phyloP scores from a whole-genome alignment of 1,140 invertebrate genomes.

The Drosophila biarmipes region DNA sequence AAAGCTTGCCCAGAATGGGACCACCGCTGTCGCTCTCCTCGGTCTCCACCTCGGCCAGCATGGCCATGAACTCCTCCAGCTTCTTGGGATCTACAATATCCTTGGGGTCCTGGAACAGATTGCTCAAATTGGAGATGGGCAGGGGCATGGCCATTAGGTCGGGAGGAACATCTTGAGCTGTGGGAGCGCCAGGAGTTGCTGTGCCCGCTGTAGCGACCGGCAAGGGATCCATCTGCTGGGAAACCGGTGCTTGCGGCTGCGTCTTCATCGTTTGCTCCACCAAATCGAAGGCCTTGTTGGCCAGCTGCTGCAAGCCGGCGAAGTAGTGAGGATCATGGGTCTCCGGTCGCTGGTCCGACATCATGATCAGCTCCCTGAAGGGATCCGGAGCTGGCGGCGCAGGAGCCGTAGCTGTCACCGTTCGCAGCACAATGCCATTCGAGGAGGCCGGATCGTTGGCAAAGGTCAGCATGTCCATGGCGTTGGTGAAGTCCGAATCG shows the following conservation, averaged over 20 bases:
- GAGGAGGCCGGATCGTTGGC: conserved; percentile 86
- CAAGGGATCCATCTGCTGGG: conserved; percentile 22
- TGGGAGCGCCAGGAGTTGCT: neutral
- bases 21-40: conserved; percentile 88
- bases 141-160: conserved; percentile 22
- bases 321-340: conserved; percentile 84
- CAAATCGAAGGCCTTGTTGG: conserved; percentile 85
- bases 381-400: conserved; percentile 84
- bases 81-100: conserved; percentile 84
- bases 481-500: conserved; percentile 87
- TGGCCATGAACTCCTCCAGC: conserved; percentile 85
- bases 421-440: conserved; percentile 52
- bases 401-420: conserved; percentile 9
- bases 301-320: conserved; percentile 84
- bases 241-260: conserved; percentile 41
- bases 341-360: conserved; percentile 83
- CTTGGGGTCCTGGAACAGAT: conserved; percentile 83
- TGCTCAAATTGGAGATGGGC: conserved; percentile 62
- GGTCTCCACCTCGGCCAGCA: conserved; percentile 86
- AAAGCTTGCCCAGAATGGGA: conserved; percentile 87
- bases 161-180: conserved; percentile 5
- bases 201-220: neutral
- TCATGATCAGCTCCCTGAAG: conserved; percentile 86
- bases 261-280: conserved; percentile 78
- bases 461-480: conserved; percentile 93